These are phyloP conservation scores for Petrocephalus zakoni DNA, from an alignment of 2,113 vertebrate genomes.

Conservation along the genomic window DNA sequence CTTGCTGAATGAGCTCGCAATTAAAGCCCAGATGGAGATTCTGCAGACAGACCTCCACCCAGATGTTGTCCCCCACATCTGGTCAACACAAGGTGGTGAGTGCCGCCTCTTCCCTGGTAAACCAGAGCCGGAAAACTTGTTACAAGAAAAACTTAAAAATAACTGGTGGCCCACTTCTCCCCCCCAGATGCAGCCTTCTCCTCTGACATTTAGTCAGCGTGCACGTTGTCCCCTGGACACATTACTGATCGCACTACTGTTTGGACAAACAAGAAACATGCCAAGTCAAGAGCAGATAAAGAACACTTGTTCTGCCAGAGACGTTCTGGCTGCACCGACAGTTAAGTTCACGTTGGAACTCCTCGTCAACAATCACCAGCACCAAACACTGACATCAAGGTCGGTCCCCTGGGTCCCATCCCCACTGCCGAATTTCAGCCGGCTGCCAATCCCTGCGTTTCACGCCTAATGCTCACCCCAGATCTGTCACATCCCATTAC, in stretches of 20 bases:
- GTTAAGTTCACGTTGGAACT: not conserved
- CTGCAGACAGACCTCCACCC: not conserved
- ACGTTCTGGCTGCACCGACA: not conserved
- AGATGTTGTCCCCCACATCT: slow-evolving; percentile 14
- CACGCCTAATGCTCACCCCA: slow-evolving; percentile 40
- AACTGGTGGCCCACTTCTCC: not conserved
- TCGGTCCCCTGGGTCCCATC: not conserved
- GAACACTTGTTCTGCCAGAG: not conserved
- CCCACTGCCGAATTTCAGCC: slow-evolving; percentile 21
- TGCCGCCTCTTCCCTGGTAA: not conserved
- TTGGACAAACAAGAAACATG: slow-evolving; percentile 7
- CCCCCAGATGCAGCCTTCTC: not conserved
- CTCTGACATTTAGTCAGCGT: not conserved
- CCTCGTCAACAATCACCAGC: not conserved
- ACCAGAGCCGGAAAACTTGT: not conserved
- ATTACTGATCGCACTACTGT: slow-evolving; percentile 39
- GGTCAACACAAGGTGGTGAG: not conserved
- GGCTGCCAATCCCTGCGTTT: slow-evolving; percentile 45
- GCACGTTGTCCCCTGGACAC: slow-evolving; percentile 7
- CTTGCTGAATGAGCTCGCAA: not conserved
- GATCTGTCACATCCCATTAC: slow-evolving; percentile 46
- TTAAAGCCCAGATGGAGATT: slow-evolving; percentile 11
- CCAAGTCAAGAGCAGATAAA: not conserved
- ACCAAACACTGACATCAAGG: slow-evolving; percentile 1
- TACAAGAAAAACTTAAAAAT: not conserved